Base-by-base conservation (phyloP, 2,113 vertebrate species). In the Oceanodroma tethys region DNA sequence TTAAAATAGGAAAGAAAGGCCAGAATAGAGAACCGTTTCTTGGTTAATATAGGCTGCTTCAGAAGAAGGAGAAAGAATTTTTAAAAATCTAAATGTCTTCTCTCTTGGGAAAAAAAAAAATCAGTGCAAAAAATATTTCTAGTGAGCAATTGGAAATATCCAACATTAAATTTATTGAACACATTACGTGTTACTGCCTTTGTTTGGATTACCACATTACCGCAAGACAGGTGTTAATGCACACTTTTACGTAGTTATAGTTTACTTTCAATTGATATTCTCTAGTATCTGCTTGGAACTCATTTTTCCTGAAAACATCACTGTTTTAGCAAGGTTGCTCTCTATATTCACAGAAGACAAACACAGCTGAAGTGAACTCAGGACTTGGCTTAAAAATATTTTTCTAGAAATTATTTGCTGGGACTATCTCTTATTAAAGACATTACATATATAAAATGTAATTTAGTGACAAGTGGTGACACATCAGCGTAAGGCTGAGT, bases 361-460 rank as follows among this genome's bases (percentile, higher is more conserved):
- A 65, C 45, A 70, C 32, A 78, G 80, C 20, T 78, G 59, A 96
- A 93, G 8, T 45, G 53, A 84, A 52, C 58, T 80, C 58, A 76
- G 18, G 38, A 55, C 17, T 42, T 76, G 10, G 11, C 72, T 86
- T 66, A 94, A 76, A 83, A 83, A 66, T 81, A 78, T 47, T 93
- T 91, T 81, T 53, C n/a, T 81, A 78, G 26, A 74, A 90, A 36
- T 65, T 59, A 59, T 92, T 95, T 90, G 8, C 53, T 74, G 52
- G 23, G 32, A 38, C 67, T 65, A n/a, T 90, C 88, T 92, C 71
- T 83, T 86, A 40, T 78, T 78, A 66, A 84, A 74, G 47, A 48
- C 2, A 3, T 53, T 66, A 50, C 42, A 50, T 17, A 36, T 12
- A 55, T 40, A 83, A 90, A 67, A 70, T 29, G 15, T 29, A 50